Percentiles rank a stretch among this genome's conserved stretches.
Conservation (phyloP, 2,888 invertebrate genomes). For the Tromatobia lineatoria region DNA sequence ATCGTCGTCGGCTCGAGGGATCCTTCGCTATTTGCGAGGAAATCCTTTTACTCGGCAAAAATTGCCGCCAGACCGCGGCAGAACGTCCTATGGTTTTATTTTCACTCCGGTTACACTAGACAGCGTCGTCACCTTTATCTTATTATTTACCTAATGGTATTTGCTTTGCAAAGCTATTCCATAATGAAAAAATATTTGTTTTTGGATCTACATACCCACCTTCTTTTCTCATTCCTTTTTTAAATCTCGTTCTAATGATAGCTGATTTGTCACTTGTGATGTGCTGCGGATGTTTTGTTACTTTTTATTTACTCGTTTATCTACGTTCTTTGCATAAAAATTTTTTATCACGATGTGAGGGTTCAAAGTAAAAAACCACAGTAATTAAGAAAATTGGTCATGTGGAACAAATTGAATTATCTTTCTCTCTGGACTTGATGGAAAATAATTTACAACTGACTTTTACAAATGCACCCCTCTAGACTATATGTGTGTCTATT, state of each 20-base stretch:
- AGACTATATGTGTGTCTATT: no score
- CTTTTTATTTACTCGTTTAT: slow-evolving; percentile 17
- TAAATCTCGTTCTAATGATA: background rate
- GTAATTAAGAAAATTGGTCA: background rate
- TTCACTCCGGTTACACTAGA: slow-evolving; percentile 14
- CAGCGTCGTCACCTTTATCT: background rate
- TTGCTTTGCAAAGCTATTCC: background rate
- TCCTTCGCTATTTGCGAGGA: slow-evolving; percentile 48
- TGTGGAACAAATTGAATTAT: no score
- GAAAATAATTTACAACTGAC: no score
- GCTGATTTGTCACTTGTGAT: slow-evolving; percentile 37
- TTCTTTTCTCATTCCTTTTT: background rate
- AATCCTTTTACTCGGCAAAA: slow-evolving; percentile 45
- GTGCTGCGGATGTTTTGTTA: background rate
- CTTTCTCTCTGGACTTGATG: no score
- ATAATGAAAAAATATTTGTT: slow-evolving; percentile 14
- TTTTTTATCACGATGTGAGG: slow-evolving; percentile 32
- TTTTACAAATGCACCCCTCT: no score
- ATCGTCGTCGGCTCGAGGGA: slow-evolving; percentile 45
- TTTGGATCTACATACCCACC: background rate
- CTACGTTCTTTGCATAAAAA: background rate
- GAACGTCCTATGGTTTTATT: slow-evolving; percentile 30
- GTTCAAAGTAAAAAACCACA: slow-evolving; percentile 37
- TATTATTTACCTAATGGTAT: slow-evolving; percentile 30
- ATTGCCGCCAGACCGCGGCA: slow-evolving; percentile 10